A percentile compares a stretch with the other conserved stretches of the same genome.
phyloP scores from a whole-genome alignment of 1,140 invertebrate species.

The Pollicipes pollicipes region DNA sequence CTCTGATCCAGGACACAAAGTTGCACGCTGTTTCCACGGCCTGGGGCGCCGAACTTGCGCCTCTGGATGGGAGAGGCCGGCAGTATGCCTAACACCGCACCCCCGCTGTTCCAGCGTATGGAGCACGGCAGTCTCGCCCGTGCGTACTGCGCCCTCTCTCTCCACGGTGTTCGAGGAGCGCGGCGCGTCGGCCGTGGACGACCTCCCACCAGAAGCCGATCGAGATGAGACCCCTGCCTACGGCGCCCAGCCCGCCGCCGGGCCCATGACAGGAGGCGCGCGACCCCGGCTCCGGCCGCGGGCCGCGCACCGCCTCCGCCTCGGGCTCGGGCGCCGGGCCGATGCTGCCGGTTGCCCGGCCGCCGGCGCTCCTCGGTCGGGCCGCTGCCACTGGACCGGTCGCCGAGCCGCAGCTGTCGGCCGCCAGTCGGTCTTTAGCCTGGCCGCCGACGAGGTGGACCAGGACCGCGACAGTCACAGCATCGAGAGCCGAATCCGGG shows the following conservation, averaged over 20 bases:
- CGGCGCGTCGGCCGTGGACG: neutral
- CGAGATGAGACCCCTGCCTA: neutral
- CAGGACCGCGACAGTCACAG: neutral
- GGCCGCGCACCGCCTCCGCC: too few relatives aligned
- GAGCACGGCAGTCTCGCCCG: neutral
- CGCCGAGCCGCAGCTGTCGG: too few relatives aligned
- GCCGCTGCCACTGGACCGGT: neutral
- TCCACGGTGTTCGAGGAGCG: neutral
- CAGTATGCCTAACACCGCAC: too few relatives aligned
- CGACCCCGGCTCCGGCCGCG: too few relatives aligned
- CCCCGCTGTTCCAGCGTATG: neutral
- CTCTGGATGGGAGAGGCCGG: too few relatives aligned
- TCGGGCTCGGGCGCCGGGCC: too few relatives aligned
- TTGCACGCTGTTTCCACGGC: too few relatives aligned
- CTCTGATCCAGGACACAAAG: too few relatives aligned
- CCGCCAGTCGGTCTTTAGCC: neutral
- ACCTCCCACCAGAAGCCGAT: neutral
- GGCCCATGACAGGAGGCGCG: neutral
- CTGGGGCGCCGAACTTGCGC: too few relatives aligned
- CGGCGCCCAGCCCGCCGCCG: too few relatives aligned
- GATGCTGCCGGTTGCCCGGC: too few relatives aligned
- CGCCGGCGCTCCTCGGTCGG: too few relatives aligned
- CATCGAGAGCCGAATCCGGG: neutral
- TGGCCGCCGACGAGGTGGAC: neutral
- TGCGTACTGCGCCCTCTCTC: neutral